These are phyloP conservation scores for Morpho helenor DNA, from an alignment of 2,888 invertebrate species.

Conservation along the genomic window DNA sequence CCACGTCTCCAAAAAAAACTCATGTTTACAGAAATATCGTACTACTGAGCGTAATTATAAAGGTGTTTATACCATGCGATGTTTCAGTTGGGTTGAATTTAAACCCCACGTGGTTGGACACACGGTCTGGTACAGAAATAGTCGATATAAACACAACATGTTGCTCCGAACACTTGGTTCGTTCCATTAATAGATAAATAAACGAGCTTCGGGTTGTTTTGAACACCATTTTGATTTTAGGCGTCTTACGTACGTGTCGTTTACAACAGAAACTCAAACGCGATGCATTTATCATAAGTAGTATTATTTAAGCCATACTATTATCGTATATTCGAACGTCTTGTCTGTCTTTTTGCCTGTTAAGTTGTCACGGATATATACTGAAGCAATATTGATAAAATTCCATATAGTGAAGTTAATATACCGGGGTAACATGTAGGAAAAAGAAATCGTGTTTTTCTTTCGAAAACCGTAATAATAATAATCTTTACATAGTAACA, in stretches of 20 bases:
- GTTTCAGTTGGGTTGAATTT: slow-evolving; percentile 16
- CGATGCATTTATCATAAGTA: too few relatives aligned
- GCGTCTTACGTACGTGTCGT: slow-evolving; percentile 1
- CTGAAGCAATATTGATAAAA: too few relatives aligned
- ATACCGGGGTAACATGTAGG: too few relatives aligned
- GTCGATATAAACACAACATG: slow-evolving; percentile 68
- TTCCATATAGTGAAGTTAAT: too few relatives aligned
- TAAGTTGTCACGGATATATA: too few relatives aligned
- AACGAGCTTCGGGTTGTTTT: slow-evolving; percentile 33
- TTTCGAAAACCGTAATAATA: too few relatives aligned
- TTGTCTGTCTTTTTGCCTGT: too few relatives aligned
- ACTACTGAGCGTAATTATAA: neutral
- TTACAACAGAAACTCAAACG: too few relatives aligned
- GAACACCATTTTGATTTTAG: slow-evolving; percentile 25
- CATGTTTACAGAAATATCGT: slow-evolving; percentile 1
- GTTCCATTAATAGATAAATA: slow-evolving; percentile 70
- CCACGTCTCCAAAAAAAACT: neutral
- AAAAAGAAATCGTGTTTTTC: too few relatives aligned
- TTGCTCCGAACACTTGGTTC: slow-evolving; percentile 65
- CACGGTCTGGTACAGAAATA: slow-evolving; percentile 69
- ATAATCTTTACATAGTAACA: too few relatives aligned
- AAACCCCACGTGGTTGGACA: slow-evolving; percentile 58
- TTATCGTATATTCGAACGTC: too few relatives aligned
- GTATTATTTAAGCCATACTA: too few relatives aligned
- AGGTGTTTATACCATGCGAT: slow-evolving; percentile 7